Percentiles rank a stretch among this genome's conserved stretches.
phyloP scores from a whole-genome alignment of 2,888 invertebrate genomes.

The Apocheima hispidaria region DNA sequence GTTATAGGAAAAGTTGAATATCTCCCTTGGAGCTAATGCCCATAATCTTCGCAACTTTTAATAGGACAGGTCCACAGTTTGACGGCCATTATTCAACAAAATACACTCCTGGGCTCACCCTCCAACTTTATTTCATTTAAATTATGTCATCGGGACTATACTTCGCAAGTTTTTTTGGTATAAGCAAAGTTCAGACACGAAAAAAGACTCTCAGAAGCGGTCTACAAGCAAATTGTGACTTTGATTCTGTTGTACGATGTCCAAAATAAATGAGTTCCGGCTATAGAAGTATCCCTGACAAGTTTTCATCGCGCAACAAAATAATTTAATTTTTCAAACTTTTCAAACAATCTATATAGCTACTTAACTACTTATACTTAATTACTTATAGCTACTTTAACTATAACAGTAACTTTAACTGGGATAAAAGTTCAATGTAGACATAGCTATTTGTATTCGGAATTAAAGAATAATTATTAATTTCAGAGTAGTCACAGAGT shows the following conservation, averaged over 20 bases:
- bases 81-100: slow-evolving; percentile 81
- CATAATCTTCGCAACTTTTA: slow-evolving; percentile 84
- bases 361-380: no score
- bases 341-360: no score
- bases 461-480: no score
- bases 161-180: slow-evolving; percentile 37
- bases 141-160: slow-evolving; percentile 45
- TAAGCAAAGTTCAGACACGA: slow-evolving; percentile 11
- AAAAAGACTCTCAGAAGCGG: neutral
- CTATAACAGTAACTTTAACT: no score
- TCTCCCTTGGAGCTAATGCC: slow-evolving; percentile 76
- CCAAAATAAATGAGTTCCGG: no score
- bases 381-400: no score
- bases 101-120: slow-evolving; percentile 67
- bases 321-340: no score
- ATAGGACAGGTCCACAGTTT: slow-evolving; percentile 79
- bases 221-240: neutral
- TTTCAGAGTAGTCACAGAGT: no score
- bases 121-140: slow-evolving; percentile 47
- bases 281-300: no score
- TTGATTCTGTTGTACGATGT: neutral
- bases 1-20: slow-evolving; percentile 76
- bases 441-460: no score
- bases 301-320: no score
- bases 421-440: no score